Evolutionary conservation across 2,888 invertebrate genomes (phyloP).

Genomic region (Tricholauxania praeusta): DNA sequence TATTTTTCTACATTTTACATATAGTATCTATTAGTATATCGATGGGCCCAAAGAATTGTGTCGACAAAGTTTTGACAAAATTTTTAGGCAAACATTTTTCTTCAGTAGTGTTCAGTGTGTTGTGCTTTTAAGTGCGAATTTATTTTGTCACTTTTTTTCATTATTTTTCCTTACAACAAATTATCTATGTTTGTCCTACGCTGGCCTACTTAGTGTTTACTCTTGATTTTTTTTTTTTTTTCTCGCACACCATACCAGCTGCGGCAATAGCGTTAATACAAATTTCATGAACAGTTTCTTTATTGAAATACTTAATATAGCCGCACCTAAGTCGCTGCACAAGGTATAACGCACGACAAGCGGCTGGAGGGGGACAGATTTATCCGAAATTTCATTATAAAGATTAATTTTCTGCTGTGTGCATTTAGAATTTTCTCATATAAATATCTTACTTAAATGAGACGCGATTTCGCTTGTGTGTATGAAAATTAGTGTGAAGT

Average conservation of each 20-base stretch:
- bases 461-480: neutral
- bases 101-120: neutral
- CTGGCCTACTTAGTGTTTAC: no score
- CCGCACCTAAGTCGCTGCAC: neutral
- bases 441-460: constrained; percentile 28
- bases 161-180: neutral
- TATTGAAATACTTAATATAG: neutral
- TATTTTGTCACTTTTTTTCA: constrained; percentile 16
- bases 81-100: constrained; percentile 31
- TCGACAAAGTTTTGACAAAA: constrained; percentile 49
- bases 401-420: constrained; percentile 42
- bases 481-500: neutral
- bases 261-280: neutral
- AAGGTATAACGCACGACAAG: neutral
- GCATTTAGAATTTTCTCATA: constrained; percentile 38
- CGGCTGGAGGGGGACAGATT: neutral
- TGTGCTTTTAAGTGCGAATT: constrained; percentile 25
- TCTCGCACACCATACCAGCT: neutral
- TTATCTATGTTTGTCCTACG: no score
- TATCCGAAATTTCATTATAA: constrained; percentile 38
- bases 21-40: no score
- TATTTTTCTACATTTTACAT: no score
- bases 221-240: no score
- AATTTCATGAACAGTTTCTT: constrained; percentile 14
- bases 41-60: constrained; percentile 43